Evolutionary conservation across 2,113 vertebrate genomes (phyloP).

Genomic region (Stigmatopora argus): DNA sequence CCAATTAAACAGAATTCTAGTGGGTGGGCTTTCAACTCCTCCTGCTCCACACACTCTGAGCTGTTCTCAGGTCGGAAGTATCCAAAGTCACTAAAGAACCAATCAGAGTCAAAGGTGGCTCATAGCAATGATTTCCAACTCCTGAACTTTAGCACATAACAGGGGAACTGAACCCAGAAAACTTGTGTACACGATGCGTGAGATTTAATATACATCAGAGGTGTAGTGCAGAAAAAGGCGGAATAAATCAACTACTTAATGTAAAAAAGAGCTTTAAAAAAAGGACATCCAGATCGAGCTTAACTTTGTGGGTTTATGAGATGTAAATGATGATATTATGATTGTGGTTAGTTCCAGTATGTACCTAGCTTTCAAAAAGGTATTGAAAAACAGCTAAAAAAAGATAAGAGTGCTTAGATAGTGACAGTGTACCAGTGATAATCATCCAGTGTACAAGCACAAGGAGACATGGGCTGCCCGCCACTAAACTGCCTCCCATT

Average conservation of each 20-base stretch:
- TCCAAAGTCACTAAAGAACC: constrained; percentile 82
- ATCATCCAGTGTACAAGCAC: constrained; percentile 81
- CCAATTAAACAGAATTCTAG: constrained; percentile 86
- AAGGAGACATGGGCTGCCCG: constrained; percentile 75
- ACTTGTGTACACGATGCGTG: too few relatives aligned
- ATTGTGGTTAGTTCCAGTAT: too few relatives aligned
- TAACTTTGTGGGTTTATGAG: too few relatives aligned
- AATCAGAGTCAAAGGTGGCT: constrained; percentile 1
- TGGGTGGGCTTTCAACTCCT: constrained; percentile 79
- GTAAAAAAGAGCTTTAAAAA: too few relatives aligned
- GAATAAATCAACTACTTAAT: too few relatives aligned
- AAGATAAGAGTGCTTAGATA: too few relatives aligned
- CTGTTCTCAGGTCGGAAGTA: constrained; percentile 85
- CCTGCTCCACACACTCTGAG: constrained; percentile 82
- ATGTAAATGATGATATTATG: too few relatives aligned
- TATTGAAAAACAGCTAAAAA: too few relatives aligned
- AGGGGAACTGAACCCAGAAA: neutral
- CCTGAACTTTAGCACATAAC: neutral
- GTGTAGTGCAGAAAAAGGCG: too few relatives aligned
- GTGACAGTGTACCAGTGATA: constrained; percentile 79
- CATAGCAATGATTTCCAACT: neutral
- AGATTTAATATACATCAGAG: too few relatives aligned
- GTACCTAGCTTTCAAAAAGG: too few relatives aligned
- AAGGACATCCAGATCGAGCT: too few relatives aligned
- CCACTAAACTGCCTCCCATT: constrained; percentile 82